Base-by-base conservation (phyloP, 2,888 invertebrate species). In the Lomographa bimaculata region DNA sequence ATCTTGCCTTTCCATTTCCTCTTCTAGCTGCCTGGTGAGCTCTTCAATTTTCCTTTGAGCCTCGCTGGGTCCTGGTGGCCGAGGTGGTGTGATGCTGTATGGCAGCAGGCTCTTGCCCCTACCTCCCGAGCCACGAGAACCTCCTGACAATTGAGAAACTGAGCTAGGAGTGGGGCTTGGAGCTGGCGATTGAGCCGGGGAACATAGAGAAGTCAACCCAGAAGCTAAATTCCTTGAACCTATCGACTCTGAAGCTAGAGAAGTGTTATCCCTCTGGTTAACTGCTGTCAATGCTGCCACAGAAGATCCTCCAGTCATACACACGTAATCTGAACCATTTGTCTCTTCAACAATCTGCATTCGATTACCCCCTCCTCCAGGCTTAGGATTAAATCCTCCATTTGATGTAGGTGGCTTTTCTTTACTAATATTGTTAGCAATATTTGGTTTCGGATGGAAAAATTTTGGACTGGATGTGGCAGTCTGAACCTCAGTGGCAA, bases 1-100 rank as follows among this genome's bases (percentile, higher is more conserved):
- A 81, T 97, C 97, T 65, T 96, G 95, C 62, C 96, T 95, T 76
- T 98, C 98, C 94, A 98, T 96, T 90, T 98, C 97, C 74, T 97
- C 97, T 75, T 98, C 98, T 50, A 98, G 91, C 71, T 97, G 96
- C 33, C 96, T 91, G 6, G 97, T 97, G 48, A 98, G 91, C 68
- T 97, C 97, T 77, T 97, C 97, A 64, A 98, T 95, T 85, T 98
- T 98, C 38, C 95, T 92, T 79, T 98, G 96, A 14, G 97, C 97
- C 77, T 97, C 97, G 36, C 97, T 96, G 8, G 96, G 97, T 1
- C 97, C 97, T 60, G 94, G 92, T 11, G 95, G 95, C 45, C 95
- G 92, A 2, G 96, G 96, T 20, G 96, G 96, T 25, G 97, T 97
- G 11, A 97, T 95, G 77, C 95, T 96, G 65, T 95, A 97, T 0